These are phyloP conservation scores for Scleropages formosus DNA, from an alignment of 2,797 vertebrate genomes.

Conservation along the genomic window DNA sequence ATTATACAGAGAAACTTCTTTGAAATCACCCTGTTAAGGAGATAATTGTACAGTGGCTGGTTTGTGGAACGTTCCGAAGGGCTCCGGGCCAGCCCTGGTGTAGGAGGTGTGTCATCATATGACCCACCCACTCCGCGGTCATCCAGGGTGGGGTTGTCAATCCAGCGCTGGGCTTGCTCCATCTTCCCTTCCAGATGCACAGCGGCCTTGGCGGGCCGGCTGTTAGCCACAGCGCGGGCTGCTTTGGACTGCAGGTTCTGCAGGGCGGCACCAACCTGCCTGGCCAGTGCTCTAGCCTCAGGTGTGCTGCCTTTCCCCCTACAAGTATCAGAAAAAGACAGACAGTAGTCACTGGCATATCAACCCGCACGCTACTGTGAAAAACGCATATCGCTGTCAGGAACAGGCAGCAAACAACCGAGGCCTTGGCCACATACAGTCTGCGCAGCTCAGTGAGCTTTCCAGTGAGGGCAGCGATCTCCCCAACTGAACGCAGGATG, in stretches of 20 bases:
- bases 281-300: slow-evolving; percentile 88
- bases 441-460: slow-evolving; percentile 85
- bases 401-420: no score
- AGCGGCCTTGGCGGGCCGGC: slow-evolving; percentile 89
- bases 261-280: slow-evolving; percentile 88
- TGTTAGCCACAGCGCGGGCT: slow-evolving; percentile 92
- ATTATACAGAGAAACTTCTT: background rate
- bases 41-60: background rate
- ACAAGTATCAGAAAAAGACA: slow-evolving; percentile 21
- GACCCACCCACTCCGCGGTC: slow-evolving; percentile 90
- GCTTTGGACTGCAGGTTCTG: slow-evolving; percentile 95
- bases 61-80: background rate
- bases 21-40: background rate
- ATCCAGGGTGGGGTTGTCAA: slow-evolving; percentile 88
- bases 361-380: background rate
- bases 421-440: slow-evolving; percentile 68
- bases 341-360: background rate
- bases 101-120: background rate
- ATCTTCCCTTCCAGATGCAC: slow-evolving; percentile 96
- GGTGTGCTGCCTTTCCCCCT: slow-evolving; percentile 97
- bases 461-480: slow-evolving; percentile 88
- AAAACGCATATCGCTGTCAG: background rate
- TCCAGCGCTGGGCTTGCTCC: slow-evolving; percentile 95
- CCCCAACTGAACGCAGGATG: slow-evolving; percentile 90
- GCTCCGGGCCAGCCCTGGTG: background rate